Conservation (phyloP, 2,888 invertebrate species). For the Cryptus viduatorius region DNA sequence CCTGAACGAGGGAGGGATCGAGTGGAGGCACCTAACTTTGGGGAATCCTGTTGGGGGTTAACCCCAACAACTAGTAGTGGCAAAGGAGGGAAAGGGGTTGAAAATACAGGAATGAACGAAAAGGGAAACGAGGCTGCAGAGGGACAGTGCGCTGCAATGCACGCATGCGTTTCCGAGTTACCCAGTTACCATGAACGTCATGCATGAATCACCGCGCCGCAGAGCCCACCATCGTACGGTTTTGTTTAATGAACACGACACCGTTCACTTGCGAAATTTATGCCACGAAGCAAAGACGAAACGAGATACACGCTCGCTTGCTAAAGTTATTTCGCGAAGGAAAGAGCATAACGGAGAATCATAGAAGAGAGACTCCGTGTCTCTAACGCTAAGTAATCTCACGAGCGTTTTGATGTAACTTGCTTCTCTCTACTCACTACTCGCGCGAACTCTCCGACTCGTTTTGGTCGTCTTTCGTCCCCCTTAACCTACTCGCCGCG, state of each 20-base stretch:
- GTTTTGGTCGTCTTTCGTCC: constrained; percentile 37
- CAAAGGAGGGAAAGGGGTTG: neutral
- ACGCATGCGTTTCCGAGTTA: neutral
- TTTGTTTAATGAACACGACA: constrained; percentile 24
- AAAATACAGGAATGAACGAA: neutral
- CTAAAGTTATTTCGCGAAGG: neutral
- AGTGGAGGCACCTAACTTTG: constrained; percentile 16
- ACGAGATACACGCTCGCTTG: no score
- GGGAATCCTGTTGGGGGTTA: constrained; percentile 14
- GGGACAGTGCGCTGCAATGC: neutral
- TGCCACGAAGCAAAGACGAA: neutral
- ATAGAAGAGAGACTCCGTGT: constrained; percentile 22
- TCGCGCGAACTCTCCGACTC: constrained; percentile 32
- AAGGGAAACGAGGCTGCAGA: neutral
- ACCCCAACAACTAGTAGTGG: constrained; percentile 6
- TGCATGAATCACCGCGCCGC: neutral
- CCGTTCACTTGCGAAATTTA: neutral
- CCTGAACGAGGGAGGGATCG: constrained; percentile 13
- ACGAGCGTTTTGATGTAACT: constrained; percentile 64
- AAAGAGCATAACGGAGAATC: constrained; percentile 11
- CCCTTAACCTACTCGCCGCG: constrained; percentile 46
- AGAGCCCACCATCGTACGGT: neutral
- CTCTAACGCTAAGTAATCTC: constrained; percentile 61
- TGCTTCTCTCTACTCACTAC: constrained; percentile 38
- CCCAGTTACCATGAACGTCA: neutral